phyloP scores from a whole-genome alignment of 2,113 vertebrate species.

The Catharus fuscescens region DNA sequence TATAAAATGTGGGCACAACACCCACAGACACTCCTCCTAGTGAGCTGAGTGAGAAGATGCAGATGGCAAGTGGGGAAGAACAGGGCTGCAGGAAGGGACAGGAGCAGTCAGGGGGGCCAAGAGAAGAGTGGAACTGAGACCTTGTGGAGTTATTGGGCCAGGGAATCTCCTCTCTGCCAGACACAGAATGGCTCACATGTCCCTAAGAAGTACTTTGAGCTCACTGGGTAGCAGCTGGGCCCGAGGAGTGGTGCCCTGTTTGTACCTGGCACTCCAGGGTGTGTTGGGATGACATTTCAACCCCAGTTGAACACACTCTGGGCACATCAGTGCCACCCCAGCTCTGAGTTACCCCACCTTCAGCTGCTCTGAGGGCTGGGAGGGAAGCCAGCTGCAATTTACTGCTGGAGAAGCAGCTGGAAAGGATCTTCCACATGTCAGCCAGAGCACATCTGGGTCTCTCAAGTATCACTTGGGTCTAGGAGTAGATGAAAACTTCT shows the following conservation, averaged over 20 bases:
- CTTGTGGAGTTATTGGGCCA: neutral
- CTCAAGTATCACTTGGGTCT: neutral
- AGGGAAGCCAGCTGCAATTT: neutral
- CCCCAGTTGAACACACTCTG: neutral
- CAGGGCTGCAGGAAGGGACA: neutral
- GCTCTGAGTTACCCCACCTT: neutral
- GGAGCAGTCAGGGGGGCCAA: neutral
- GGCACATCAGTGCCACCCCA: neutral
- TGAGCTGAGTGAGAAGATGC: neutral
- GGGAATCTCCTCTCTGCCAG: neutral
- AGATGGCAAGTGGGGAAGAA: neutral
- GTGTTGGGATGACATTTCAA: neutral
- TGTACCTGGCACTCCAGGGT: accelerated
- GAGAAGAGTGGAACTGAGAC: neutral
- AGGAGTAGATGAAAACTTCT: neutral
- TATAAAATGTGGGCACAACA: neutral
- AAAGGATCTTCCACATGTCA: neutral
- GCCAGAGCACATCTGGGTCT: neutral
- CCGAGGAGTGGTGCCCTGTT: neutral
- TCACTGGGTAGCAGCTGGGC: neutral
- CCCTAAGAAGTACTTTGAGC: neutral
- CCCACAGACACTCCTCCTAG: neutral
- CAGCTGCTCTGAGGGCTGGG: neutral
- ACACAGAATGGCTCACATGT: neutral
- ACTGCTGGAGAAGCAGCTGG: neutral